Base-by-base conservation (phyloP, 2,888 invertebrate species). In the Lasioglossum leucozonium region DNA sequence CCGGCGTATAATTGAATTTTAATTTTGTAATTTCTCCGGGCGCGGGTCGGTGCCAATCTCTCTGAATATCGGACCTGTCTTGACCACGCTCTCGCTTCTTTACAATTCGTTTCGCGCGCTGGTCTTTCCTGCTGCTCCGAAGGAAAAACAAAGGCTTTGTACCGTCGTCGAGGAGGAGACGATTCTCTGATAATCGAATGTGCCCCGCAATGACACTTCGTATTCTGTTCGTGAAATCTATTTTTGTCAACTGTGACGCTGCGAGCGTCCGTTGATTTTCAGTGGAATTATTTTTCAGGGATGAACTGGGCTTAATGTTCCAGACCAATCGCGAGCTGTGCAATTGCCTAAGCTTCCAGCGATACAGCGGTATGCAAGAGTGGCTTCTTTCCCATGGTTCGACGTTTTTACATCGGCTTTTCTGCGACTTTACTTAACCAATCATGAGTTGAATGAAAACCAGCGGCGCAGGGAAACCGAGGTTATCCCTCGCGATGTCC, bases 1-100 rank as follows among this genome's bases (percentile, higher is more conserved):
- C 81, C 74, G 89, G 79, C 85, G 88, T 90, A 92, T 92, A 92
- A 92, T 92, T 92, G 92, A 92, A 92, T 92, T 92, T 92, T 92
- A 92, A 92, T 92, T 92, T 92, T 88, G 91, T 90, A 90, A 92
- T 92, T 92, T 86, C 86, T 91, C 88, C 75, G 69, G 86, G 80
- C 84, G 87, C 83, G 85, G 87, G 75, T 80, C 77, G 79, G 78
- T 88, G 88, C 80, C 89, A 90, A 90, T 90, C 86, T 84, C 73
- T 82, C 78, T 62, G 87, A 88, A 89, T 88, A 90, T 90, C 88
- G 88, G 83, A 84, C 72, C 87, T 89, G 90, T 89, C 90, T 80
- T 72, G 37, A 69, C 76, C 88, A 87, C 72, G 77, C 75, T 72
- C 73, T 72, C 55, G 77, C 87, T 82, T 80, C 79, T 82, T 69